Evolutionary conservation across 2,797 vertebrate species (phyloP), one percentile per base, ranked within the genome.

Genomic region (Sparidentex hasta): DNA sequence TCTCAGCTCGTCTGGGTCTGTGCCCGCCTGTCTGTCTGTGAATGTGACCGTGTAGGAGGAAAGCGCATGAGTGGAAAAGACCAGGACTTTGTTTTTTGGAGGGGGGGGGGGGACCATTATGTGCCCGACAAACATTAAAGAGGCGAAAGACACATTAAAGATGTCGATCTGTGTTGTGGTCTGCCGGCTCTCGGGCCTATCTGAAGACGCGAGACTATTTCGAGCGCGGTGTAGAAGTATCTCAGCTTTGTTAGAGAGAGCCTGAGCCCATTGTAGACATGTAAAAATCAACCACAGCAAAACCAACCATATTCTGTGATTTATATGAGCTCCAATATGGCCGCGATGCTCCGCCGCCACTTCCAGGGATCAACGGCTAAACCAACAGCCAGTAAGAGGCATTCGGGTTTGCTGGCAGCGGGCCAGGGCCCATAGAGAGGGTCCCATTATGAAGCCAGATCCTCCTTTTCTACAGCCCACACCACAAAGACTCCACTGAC

Each of bases 321-420:
- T 88, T 89, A 91, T 80, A 80, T 8, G 55, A 88, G 68, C 81
- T 61, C 55, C 70, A 78, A 72, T 66, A 85, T 12, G 58, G 75
- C 72, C 50, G 16, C 43, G 69, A 87, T 90, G 85, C 74, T 87
- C 82, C 82, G 65, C 76, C 54, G 77, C 87, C 90, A 90, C 88
- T 92, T 94, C 86, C 91, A 92, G 92, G 87, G 92, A 94, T 94
- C 91, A 91, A 82, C 89, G 84, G 89, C 89, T 91, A 92, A 93
- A 91, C 87, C 87, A 93, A 91, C 92, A 93, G 84, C 78, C 88
- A 84, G 83, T 78, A 51, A 87, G 83, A 90, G 81, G 81, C 83
- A 80, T 84, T 84, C 80, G 83, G 86, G 84, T 79, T 82, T 87
- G 50, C 81, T 93, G 88, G 91, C 92, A 85, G 65, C 0, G 73